Evolutionary conservation across 2,113 vertebrate species (phyloP).

Genomic region (Lophius piscatorius): DNA sequence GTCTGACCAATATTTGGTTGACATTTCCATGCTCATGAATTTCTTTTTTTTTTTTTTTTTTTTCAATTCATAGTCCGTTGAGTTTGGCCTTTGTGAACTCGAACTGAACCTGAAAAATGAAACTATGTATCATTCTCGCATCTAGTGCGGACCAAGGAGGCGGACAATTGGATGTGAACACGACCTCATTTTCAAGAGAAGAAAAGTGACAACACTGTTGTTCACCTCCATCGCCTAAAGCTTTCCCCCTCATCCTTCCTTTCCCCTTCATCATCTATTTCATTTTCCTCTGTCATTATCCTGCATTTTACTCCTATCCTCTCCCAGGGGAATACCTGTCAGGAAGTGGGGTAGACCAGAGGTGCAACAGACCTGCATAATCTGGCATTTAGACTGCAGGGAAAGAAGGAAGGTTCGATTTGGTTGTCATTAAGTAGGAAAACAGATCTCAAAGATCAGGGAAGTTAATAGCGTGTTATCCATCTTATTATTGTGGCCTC

Average conservation of each 20-base stretch:
- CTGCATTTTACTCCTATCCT: conserved; percentile 8
- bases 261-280: conserved; percentile 15
- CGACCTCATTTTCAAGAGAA: conserved; percentile 1
- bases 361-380: conserved; percentile 46
- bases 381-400: conserved; percentile 37
- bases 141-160: no score
- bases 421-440: conserved; percentile 9
- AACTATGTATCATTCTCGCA: no score
- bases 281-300: conserved; percentile 38
- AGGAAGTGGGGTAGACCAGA: conserved; percentile 19
- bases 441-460: conserved; percentile 5
- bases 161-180: no score
- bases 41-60: neutral
- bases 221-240: conserved; percentile 23
- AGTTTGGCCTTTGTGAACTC: conserved; percentile 23
- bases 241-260: conserved; percentile 28
- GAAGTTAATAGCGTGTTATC: no score
- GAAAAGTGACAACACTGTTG: neutral
- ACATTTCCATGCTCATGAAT: no score
- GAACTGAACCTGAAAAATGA: no score
- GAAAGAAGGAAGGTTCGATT: conserved; percentile 19
- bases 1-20: no score
- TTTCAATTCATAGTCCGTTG: neutral
- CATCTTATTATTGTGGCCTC: no score
- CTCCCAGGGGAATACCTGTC: conserved; percentile 46